phyloP scores from a whole-genome alignment of 2,797 vertebrate species.

The Chaenodraco wilsoni region DNA sequence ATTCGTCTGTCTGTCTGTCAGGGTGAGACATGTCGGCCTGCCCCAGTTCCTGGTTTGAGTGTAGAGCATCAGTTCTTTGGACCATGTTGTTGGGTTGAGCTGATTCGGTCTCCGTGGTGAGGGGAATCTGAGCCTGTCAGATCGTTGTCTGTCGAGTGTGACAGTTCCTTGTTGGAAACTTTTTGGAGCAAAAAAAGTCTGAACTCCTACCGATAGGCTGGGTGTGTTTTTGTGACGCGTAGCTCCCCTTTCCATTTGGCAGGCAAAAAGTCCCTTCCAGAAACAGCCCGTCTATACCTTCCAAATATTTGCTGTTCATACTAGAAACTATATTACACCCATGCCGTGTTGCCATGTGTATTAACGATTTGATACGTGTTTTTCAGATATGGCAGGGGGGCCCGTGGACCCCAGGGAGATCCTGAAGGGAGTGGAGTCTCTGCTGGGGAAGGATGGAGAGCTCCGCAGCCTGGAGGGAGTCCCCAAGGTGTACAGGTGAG shows the following conservation, averaged over 20 bases:
- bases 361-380: conserved; percentile 37
- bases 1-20: neutral
- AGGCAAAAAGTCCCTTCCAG: conserved; percentile 19
- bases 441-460: conserved; percentile 93
- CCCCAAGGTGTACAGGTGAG: conserved; percentile 93
- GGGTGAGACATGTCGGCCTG: neutral
- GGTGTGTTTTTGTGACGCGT: neutral
- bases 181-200: neutral
- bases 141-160: neutral
- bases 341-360: neutral
- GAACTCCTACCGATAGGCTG: neutral
- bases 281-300: neutral
- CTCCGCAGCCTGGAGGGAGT: conserved; percentile 93
- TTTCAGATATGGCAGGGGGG: conserved; percentile 89
- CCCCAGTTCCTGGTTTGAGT: neutral
- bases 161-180: no score
- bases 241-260: conserved; percentile 14
- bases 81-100: neutral
- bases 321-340: neutral
- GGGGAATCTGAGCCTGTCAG: neutral
- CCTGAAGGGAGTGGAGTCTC: conserved; percentile 91
- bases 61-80: neutral
- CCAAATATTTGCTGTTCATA: neutral
- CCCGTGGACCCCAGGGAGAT: conserved; percentile 95
- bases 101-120: neutral